These are phyloP conservation scores for Otocyon megalotis DNA, from an alignment of 2,113 vertebrate genomes.

Conservation along the genomic window DNA sequence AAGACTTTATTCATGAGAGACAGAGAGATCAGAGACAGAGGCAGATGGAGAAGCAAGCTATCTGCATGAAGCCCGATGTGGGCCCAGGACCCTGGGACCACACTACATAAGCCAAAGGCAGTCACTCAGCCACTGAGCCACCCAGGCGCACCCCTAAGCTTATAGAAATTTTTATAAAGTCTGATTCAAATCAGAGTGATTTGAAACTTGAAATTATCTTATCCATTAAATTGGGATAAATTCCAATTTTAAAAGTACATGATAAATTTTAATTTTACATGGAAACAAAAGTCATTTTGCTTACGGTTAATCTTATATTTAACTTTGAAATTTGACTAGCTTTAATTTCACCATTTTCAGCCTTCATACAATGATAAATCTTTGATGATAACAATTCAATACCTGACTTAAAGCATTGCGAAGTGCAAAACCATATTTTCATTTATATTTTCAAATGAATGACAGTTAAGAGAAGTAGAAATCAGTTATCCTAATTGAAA, in stretches of 20 bases:
- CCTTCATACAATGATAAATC: not conserved
- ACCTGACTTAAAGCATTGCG: not conserved
- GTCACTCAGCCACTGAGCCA: too few relatives aligned
- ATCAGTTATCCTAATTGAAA: not conserved
- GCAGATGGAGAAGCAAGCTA: too few relatives aligned
- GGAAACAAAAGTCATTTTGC: not conserved
- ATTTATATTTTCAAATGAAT: constrained; percentile 27
- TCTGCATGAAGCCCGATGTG: too few relatives aligned
- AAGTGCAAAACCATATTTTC: not conserved
- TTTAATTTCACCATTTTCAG: constrained; percentile 20
- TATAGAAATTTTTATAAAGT: not conserved
- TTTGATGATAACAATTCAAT: not conserved
- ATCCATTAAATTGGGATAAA: not conserved
- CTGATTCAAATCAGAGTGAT: not conserved
- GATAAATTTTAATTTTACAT: constrained; percentile 32
- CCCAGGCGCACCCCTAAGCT: not conserved
- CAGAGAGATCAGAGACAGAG: too few relatives aligned
- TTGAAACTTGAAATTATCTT: constrained; percentile 27
- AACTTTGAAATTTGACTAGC: constrained; percentile 23
- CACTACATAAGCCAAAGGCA: too few relatives aligned
- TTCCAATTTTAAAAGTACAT: not conserved
- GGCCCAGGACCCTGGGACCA: too few relatives aligned
- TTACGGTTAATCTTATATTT: not conserved
- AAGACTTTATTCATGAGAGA: too few relatives aligned
- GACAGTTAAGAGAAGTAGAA: not conserved